These are phyloP conservation scores for Cryptocephalus primarius DNA, from an alignment of 2,888 invertebrate species.

Conservation along the genomic window DNA sequence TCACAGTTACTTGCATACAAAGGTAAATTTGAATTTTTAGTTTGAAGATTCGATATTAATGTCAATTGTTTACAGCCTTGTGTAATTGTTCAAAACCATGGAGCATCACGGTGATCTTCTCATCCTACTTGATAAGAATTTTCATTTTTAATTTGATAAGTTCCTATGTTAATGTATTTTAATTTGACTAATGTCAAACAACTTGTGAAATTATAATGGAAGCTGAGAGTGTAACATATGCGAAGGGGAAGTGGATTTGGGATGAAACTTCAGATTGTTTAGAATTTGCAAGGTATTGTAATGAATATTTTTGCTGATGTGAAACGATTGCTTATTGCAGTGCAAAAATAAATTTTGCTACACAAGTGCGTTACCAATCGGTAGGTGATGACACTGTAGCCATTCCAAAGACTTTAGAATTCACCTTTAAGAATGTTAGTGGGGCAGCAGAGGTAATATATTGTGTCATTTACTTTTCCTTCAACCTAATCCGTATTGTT, in stretches of 20 bases:
- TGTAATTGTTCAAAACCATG: constrained; percentile 22
- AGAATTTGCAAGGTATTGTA: constrained; percentile 17
- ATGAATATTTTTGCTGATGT: too few species aligned
- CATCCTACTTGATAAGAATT: constrained; percentile 16
- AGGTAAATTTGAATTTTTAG: constrained; percentile 35
- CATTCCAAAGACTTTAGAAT: too few species aligned
- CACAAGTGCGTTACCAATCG: neutral
- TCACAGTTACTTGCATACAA: constrained; percentile 54
- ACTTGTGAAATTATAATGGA: constrained; percentile 3
- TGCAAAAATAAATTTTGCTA: neutral
- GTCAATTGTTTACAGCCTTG: constrained; percentile 16
- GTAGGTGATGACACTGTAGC: too few species aligned
- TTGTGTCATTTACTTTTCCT: neutral
- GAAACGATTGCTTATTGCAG: neutral
- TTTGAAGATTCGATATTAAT: neutral
- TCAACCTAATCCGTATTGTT: neutral
- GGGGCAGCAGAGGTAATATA: neutral
- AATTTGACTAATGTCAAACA: constrained; percentile 2
- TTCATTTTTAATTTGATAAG: constrained; percentile 11
- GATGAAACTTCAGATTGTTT: constrained; percentile 11
- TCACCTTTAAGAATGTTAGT: too few species aligned
- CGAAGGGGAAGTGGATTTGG: constrained; percentile 39
- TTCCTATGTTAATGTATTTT: neutral
- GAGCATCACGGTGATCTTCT: constrained; percentile 24
- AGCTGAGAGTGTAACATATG: constrained; percentile 1